phyloP scores from a whole-genome alignment of 2,797 vertebrate species.

The Sciurus vulgaris region DNA sequence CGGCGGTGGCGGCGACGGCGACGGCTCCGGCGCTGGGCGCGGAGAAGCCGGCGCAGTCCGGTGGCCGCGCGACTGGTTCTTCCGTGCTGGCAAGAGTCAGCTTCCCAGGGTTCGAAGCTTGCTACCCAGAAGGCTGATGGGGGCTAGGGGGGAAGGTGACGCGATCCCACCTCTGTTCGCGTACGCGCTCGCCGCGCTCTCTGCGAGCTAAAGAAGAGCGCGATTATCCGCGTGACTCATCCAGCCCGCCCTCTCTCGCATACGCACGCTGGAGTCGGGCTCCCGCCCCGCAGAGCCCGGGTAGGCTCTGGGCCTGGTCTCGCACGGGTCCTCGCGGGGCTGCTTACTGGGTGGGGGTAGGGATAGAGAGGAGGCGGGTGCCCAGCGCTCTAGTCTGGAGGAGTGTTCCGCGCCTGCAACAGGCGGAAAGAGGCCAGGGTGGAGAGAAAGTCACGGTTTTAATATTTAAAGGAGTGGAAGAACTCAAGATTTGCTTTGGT shows the following conservation, averaged over 20 bases:
- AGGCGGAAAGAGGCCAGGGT: background rate
- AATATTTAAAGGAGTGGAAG: background rate
- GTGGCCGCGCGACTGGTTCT: slow-evolving; percentile 80
- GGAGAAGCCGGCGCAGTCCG: slow-evolving; percentile 49
- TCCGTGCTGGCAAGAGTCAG: background rate
- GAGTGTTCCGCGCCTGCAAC: background rate
- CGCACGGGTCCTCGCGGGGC: background rate
- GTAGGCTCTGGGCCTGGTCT: background rate
- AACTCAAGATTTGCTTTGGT: background rate
- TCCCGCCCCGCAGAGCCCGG: background rate
- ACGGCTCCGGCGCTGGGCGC: background rate
- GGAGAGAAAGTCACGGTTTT: background rate
- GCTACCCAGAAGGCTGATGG: background rate
- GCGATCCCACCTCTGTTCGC: background rate
- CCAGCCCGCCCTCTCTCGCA: background rate
- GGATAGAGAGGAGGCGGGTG: background rate
- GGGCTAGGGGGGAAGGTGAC: background rate
- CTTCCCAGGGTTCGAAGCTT: background rate
- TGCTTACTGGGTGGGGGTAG: background rate
- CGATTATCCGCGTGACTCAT: slow-evolving; percentile 79
- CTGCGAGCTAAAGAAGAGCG: slow-evolving; percentile 16
- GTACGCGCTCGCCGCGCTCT: background rate
- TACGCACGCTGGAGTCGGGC: slow-evolving; percentile 43
- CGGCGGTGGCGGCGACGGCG: slow-evolving; percentile 37
- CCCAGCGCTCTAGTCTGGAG: background rate